Evolutionary conservation across 1,140 invertebrate genomes (phyloP).

Genomic region (Muscidifurax raptorellus): DNA sequence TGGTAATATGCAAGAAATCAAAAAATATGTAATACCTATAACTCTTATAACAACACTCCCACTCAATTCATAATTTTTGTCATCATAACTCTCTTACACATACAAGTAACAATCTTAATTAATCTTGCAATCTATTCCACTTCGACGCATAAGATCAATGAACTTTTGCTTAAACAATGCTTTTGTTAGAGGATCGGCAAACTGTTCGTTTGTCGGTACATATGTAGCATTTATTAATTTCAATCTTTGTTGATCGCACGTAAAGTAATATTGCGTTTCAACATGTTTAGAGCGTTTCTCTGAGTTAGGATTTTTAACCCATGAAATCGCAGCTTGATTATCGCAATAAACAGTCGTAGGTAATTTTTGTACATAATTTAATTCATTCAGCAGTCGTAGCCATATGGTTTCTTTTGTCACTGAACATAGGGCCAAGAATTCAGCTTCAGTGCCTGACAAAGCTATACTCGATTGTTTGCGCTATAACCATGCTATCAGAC

Average conservation of each 20-base stretch:
- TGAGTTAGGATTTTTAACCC: conserved; percentile 55
- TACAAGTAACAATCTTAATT: neutral
- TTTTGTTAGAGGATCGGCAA: conserved; percentile 2
- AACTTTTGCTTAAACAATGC: neutral
- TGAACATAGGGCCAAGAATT: too few species aligned
- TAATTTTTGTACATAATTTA: neutral
- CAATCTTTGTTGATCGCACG: conserved; percentile 52
- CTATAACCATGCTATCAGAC: conserved; percentile 61
- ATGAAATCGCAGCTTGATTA: conserved; percentile 45
- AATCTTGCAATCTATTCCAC: neutral
- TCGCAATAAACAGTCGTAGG: conserved; percentile 51
- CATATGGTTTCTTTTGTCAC: conserved; percentile 44
- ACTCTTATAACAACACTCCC: too few species aligned
- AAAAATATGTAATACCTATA: too few species aligned
- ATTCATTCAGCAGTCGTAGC: conserved; percentile 29
- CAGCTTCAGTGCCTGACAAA: conserved; percentile 66
- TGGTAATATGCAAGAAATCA: too few species aligned
- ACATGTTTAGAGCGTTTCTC: conserved; percentile 57
- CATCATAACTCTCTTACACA: too few species aligned
- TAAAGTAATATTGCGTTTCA: conserved; percentile 58
- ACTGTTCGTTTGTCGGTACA: conserved; percentile 57
- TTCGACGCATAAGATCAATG: conserved; percentile 10
- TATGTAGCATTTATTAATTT: conserved; percentile 55
- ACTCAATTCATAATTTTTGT: too few species aligned
- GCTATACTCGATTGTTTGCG: conserved; percentile 65